Percentiles rank a stretch among this genome's conserved stretches.
These are phyloP conservation scores for Potamarius usumacintae DNA, from an alignment of 2,113 vertebrate genomes.

Conservation along the genomic window DNA sequence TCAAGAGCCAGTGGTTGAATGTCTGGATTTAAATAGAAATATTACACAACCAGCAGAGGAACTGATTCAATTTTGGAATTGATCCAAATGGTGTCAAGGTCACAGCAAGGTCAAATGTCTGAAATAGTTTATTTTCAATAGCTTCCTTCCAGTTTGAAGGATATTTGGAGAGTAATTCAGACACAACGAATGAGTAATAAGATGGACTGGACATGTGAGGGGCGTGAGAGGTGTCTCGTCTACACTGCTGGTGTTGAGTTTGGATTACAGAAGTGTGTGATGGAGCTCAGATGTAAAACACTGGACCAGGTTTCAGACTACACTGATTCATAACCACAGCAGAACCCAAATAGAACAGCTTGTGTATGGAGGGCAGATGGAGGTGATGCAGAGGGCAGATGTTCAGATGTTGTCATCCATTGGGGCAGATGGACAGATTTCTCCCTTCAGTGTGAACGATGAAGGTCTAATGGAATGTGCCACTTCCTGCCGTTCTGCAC, in stretches of 20 bases:
- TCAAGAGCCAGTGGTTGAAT: neutral
- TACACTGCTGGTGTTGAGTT: neutral
- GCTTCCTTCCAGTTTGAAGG: neutral
- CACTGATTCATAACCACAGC: neutral
- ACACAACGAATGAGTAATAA: neutral
- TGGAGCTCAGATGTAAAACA: neutral
- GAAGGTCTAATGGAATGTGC: constrained; percentile 45
- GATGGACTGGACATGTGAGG: neutral
- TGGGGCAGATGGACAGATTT: constrained; percentile 46
- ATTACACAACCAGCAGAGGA: neutral
- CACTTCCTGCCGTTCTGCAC: constrained; percentile 40
- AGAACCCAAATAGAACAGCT: constrained; percentile 17
- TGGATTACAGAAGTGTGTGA: neutral
- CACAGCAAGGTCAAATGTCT: neutral
- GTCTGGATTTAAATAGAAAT: neutral
- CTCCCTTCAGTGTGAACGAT: constrained; percentile 41
- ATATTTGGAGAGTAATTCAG: neutral
- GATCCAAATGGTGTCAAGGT: neutral
- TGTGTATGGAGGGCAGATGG: constrained; percentile 59
- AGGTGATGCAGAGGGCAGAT: constrained; percentile 42
- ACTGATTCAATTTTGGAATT: neutral
- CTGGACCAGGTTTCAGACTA: neutral
- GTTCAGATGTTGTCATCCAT: constrained; percentile 53
- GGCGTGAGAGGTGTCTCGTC: neutral
- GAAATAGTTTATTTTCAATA: neutral